Base-by-base conservation (phyloP, 1,140 invertebrate species). In the Potamilus streckersoni region DNA sequence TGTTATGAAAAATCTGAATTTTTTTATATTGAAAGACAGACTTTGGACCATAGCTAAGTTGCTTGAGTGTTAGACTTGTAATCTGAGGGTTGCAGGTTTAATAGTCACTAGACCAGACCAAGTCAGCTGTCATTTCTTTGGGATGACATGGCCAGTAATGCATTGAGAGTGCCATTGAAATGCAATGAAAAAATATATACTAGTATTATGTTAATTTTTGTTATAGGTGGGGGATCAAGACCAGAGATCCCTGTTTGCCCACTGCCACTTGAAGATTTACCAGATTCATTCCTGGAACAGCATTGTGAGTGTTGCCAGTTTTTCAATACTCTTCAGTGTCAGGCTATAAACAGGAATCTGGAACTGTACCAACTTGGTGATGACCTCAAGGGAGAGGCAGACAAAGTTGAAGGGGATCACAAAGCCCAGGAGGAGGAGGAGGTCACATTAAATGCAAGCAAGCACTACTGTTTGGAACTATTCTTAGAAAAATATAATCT, bases 291-390 rank as follows among this genome's bases (percentile, higher is more conserved):
- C 49, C 31, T 76, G 23, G 56, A 76, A 8, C 68, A 71, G 27
- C 74, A 76, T 71, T 11, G 57, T 59, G 16, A 31, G 56, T 71
- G 68, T 71, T 57, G 61, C 8, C 2, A 66, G 17, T 76, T 59
- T 61, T 76, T 76, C 69, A 76, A 56, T 23, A 63, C 71, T 55
- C 65, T 49, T 61, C 74, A 76, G 74, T 71, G 71, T 69, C 57
- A 61, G 1, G 23, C 74, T 19, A 76, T 76, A 60, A 69, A 76
- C 55, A 69, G 74, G 71, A 76, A 76, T 64, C 74, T 76, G 66
- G 74, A 76, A 69, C 74, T 76, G 65, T 64, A 62, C 69, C 60
- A 68, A 55, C 58, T 49, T 27, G 60, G 60, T n/a, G 38, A 61
- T 15, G 68, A 71, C 49, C 38, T 49, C 11, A 11, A 49, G 38